These are phyloP conservation scores for Odontamblyopus rebecca DNA, from an alignment of 2,797 vertebrate genomes.

Conservation along the genomic window DNA sequence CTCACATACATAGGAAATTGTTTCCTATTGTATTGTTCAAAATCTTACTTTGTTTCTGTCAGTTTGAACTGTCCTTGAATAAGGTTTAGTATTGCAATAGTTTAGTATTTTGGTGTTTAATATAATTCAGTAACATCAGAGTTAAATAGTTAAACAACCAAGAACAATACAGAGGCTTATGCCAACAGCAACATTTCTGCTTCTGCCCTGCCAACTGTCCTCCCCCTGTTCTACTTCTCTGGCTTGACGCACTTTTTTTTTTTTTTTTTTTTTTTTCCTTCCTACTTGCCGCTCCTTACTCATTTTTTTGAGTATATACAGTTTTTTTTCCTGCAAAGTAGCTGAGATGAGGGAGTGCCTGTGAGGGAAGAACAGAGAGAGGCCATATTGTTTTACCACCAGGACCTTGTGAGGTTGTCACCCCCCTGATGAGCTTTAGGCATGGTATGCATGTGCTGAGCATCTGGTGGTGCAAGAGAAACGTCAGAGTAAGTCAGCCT, in stretches of 20 bases:
- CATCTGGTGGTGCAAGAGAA: conserved; percentile 67
- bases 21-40: background rate
- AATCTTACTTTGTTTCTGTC: background rate
- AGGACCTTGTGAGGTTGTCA: conserved; percentile 63
- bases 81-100: conserved; percentile 3
- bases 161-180: conserved; percentile 71
- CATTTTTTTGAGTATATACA: conserved; percentile 38
- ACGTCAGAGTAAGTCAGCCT: conserved; percentile 69
- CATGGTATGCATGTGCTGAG: conserved; percentile 64
- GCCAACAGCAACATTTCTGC: conserved; percentile 75
- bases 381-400: conserved; percentile 63
- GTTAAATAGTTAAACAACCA: conserved; percentile 63
- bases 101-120: conserved; percentile 16
- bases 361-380: conserved; percentile 53
- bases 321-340: conserved; percentile 36
- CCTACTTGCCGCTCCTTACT: conserved; percentile 46
- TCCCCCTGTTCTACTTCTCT: conserved; percentile 52
- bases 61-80: background rate
- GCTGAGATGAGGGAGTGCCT: conserved; percentile 36
- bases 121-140: conserved; percentile 51
- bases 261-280: conserved; percentile 47
- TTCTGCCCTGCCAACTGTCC: conserved; percentile 55
- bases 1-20: background rate
- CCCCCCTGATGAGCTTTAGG: conserved; percentile 55
- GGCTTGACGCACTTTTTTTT: conserved; percentile 47